Conservation (phyloP, 2,113 vertebrate species). For the Cervus canadensis region DNA sequence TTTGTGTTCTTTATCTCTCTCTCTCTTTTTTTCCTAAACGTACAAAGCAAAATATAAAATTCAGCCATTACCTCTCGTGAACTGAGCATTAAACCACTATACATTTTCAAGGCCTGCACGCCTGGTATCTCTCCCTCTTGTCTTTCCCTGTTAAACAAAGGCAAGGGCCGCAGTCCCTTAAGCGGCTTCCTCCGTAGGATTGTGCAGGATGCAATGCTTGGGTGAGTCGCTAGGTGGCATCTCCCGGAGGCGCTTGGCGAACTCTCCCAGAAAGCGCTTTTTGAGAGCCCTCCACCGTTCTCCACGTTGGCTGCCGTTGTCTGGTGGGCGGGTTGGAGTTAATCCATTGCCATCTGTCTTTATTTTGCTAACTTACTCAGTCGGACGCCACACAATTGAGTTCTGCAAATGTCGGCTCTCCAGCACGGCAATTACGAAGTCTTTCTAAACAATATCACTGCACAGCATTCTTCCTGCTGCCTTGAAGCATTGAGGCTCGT, state of each 20-base stretch:
- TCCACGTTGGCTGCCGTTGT: constrained; percentile 59
- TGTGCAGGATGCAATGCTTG: constrained; percentile 30
- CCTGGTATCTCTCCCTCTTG: not conserved
- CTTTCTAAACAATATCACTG: constrained; percentile 48
- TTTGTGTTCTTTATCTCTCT: not conserved
- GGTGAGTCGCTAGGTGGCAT: constrained; percentile 63
- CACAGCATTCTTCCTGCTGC: constrained; percentile 6
- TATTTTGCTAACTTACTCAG: constrained; percentile 75
- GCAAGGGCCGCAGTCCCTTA: not conserved
- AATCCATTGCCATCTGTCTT: constrained; percentile 75
- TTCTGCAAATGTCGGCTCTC: constrained; percentile 65
- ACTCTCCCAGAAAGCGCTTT: not conserved
- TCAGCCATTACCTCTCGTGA: not conserved
- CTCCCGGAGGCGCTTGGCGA: not conserved
- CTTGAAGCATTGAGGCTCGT: constrained; percentile 6
- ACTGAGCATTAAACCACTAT: not conserved
- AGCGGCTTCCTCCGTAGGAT: not conserved
- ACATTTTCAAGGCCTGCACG: not conserved
- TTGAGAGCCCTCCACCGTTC: constrained; percentile 8
- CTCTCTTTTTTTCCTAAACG: not conserved
- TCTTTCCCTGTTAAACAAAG: constrained; percentile 5
- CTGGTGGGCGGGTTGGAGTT: constrained; percentile 61
- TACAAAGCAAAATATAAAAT: not conserved
- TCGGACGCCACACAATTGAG: constrained; percentile 69
- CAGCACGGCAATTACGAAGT: constrained; percentile 43